Evolutionary conservation across 2,797 vertebrate genomes (phyloP), one percentile per base, ranked within the genome.

Genomic region (Sparus aurata): DNA sequence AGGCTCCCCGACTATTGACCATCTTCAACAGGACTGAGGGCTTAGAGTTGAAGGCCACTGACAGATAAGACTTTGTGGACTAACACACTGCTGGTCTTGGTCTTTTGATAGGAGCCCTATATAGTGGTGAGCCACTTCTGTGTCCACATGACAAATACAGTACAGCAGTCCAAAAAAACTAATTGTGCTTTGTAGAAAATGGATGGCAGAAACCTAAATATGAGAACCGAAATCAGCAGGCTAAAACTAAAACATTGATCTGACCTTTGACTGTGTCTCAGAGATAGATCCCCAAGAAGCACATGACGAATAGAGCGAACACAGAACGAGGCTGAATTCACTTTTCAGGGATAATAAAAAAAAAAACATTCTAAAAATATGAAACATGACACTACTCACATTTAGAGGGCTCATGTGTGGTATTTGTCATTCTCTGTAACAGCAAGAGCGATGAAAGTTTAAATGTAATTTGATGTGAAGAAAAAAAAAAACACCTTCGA

Each of bases 321-420:
- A 12, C 10, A 8, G 27, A n/a, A 55, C 12, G n/a, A 63, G 23
- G 11, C 0, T 34, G 12, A 76, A 57, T 1, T 0, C 20, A 30
- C 2, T 58, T 60, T 45, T 49, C 0, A 45, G 45, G 54, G 2
- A 22, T 27, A 2, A 22, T 27, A 68, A 67, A 18, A 55, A 2
- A 18, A 17, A 1, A n/a, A 3, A 2, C 27, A 52, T 18, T 49
- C 12, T 3, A 57, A 64, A 34, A 8, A 70, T 12, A 60, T 6
- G 52, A 18, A 20, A 73, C 16, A 57, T 2, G 1, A 66, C 17
- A 71, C 30, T 75, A 93, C 88, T 89, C 68, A 94, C 93, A 50
- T 5, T 1, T 45, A 0, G 9, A 34, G 12, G 6, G 9, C 5
- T 54, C 1, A 18, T 1, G 13, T 27, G 12, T 78, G 54, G 82